A percentile compares a stretch with the other conserved stretches of the same genome.
phyloP scores from a whole-genome alignment of 2,113 vertebrate species.

The Chaetodon auriga region DNA sequence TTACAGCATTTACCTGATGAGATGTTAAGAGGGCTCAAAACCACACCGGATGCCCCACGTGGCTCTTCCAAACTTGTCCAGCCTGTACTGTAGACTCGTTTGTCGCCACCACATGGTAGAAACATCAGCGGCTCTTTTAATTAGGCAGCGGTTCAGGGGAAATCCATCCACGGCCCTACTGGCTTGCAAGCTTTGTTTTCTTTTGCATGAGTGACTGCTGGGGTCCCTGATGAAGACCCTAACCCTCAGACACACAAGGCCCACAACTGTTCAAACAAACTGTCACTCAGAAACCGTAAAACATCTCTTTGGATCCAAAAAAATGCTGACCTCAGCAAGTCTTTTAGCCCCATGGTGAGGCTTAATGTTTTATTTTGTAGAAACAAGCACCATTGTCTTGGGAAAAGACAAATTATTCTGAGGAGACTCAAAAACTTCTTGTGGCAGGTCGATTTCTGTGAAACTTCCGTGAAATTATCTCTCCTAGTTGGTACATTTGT shows the following conservation, averaged over 20 bases:
- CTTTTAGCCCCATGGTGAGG: not conserved
- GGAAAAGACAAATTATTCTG: conserved; percentile 3
- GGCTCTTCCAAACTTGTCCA: conserved; percentile 35
- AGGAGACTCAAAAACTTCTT: not conserved
- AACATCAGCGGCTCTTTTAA: conserved; percentile 74
- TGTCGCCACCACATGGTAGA: conserved; percentile 56
- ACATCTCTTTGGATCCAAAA: conserved; percentile 1
- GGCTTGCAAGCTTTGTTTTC: conserved; percentile 57
- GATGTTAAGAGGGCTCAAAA: conserved; percentile 51
- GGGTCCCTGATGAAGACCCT: conserved; percentile 36
- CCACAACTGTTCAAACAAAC: conserved; percentile 55
- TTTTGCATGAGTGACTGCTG: conserved; percentile 57
- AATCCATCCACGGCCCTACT: conserved; percentile 43
- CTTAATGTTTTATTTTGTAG: conserved; percentile 30
- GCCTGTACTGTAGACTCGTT: conserved; percentile 25
- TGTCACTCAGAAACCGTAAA: conserved; percentile 48
- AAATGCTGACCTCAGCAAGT: not conserved
- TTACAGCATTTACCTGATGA: conserved; percentile 58
- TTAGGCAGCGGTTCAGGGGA: conserved; percentile 63
- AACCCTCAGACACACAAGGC: conserved; percentile 27
- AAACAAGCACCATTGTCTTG: conserved; percentile 14
- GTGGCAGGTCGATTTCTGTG: too few species aligned
- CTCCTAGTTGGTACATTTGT: conserved; percentile 25
- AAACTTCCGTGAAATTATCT: conserved; percentile 14
- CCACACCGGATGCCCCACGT: conserved; percentile 42